Conservation (phyloP, 92 coral and sea anemone genomes). For the Porites divaricata region DNA sequence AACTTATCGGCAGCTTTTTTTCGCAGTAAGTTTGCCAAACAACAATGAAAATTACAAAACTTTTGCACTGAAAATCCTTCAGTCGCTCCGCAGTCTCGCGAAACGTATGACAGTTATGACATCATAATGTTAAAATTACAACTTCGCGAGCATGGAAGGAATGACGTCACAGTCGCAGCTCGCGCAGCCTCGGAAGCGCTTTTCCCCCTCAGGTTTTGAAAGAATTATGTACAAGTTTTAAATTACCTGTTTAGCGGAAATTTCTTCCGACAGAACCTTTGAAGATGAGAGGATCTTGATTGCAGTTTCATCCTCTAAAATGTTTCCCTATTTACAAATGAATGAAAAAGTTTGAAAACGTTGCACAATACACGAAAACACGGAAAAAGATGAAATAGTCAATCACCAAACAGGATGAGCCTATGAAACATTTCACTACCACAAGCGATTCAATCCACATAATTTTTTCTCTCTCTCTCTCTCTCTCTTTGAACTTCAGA, state of each 20-base stretch:
- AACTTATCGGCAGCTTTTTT: too few species aligned
- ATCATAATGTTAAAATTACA: background rate
- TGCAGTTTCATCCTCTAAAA: constrained; percentile 98
- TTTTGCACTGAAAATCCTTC: background rate
- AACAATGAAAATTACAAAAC: background rate
- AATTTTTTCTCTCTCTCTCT: too few species aligned
- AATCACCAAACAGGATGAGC: too few species aligned
- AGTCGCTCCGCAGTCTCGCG: background rate
- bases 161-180: background rate
- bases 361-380: background rate
- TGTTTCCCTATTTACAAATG: constrained; percentile 75
- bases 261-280: constrained; percentile 96
- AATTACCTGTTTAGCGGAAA: constrained; percentile 94
- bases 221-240: background rate
- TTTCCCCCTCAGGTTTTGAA: background rate
- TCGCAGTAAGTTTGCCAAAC: background rate
- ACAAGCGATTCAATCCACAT: background rate
- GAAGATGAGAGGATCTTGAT: constrained; percentile 96
- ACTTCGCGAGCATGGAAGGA: background rate
- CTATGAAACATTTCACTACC: too few species aligned
- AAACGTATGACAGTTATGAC: background rate
- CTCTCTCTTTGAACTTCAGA: too few species aligned
- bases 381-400: too few species aligned
- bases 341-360: background rate
- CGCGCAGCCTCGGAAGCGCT: background rate